Evolutionary conservation across 2,888 invertebrate species (phyloP).

Genomic region (Lepas anatifera): DNA sequence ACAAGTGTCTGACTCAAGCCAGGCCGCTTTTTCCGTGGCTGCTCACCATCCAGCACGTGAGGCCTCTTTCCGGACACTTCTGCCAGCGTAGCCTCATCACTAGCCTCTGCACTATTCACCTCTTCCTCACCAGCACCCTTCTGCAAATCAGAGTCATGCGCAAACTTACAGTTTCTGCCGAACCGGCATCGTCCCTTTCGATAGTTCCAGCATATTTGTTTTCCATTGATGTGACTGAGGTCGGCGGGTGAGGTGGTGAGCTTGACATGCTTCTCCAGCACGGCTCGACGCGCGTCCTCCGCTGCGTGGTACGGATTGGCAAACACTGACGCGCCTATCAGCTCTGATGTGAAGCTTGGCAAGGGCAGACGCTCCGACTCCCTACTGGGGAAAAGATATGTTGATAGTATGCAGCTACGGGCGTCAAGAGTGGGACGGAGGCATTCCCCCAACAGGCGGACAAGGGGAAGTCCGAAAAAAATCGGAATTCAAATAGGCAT

Average conservation of each 20-base stretch:
- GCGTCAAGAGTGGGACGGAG: too few species aligned
- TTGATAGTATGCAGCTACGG: too few species aligned
- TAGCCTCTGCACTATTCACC: neutral
- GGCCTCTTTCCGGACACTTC: neutral
- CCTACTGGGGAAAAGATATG: too few species aligned
- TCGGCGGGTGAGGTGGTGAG: slow-evolving; percentile 63
- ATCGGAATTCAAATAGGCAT: too few species aligned
- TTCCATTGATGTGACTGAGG: slow-evolving; percentile 68
- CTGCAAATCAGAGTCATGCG: slow-evolving; percentile 72
- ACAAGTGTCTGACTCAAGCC: slow-evolving; percentile 62
- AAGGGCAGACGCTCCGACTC: too few species aligned
- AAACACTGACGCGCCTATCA: slow-evolving; percentile 21
- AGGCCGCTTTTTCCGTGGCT: slow-evolving; percentile 52
- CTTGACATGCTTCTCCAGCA: slow-evolving; percentile 82
- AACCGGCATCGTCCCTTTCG: slow-evolving; percentile 78
- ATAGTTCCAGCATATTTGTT: slow-evolving; percentile 86
- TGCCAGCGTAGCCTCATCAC: slow-evolving; percentile 25
- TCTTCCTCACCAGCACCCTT: slow-evolving; percentile 11
- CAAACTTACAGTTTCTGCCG: slow-evolving; percentile 83
- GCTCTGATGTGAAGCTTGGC: neutral
- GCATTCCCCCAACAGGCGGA: too few species aligned
- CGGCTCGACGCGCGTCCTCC: slow-evolving; percentile 70
- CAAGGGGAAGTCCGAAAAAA: too few species aligned
- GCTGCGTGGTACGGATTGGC: slow-evolving; percentile 52
- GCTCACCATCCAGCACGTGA: neutral